Evolutionary conservation across 2,888 invertebrate genomes (phyloP), one percentile per base, ranked within the genome.

Genomic region (Drosophila diplacantha): DNA sequence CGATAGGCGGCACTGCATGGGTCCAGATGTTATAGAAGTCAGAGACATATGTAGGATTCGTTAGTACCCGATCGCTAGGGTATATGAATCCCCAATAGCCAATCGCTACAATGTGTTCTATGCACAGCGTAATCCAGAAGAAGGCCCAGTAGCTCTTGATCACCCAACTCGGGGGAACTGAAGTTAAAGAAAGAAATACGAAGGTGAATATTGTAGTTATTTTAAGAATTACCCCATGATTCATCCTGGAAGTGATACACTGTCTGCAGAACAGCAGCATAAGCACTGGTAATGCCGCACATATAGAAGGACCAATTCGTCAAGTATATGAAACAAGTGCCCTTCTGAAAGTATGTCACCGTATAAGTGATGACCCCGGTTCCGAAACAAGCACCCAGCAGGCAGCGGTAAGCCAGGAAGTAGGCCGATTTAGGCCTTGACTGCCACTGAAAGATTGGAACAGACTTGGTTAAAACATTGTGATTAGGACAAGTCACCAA

Each of bases 321-420:
- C 2, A 81, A 4, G 14, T 70, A 81, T 11, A 78, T 64, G 8
- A 77, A 58, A 49, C 53, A 52, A 5, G 18, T 26, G 2, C 74
- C 72, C 1, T 3, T 9, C 0, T 5, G 1, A 14, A 37, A 69
- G 38, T 35, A 67, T 0, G 31, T 5, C 0, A 3, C 7, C 0
- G 66, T 0, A 20, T 53, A 41, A 0, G 18, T 24, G 6, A 52
- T 1, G 3, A 53, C 20, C 1, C 58, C 68, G 0, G 18, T 6
- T 0, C 41, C 57, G 9, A 70, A 75, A n/a, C 70, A 50, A 3
- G 18, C 11, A 0, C 64, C 72, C 29, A 81, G 4, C 0, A 26
- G 0, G 68, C 75, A 78, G 5, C 81, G 74, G 44, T 81, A 77
- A 5, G 43, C 11, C 3, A 80, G 58, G 47, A 62, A 77, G 3